A percentile compares a stretch with the other conserved stretches of the same genome.
These are phyloP conservation scores for Zaprionus davidi DNA, from an alignment of 1,140 invertebrate species.

Conservation along the genomic window DNA sequence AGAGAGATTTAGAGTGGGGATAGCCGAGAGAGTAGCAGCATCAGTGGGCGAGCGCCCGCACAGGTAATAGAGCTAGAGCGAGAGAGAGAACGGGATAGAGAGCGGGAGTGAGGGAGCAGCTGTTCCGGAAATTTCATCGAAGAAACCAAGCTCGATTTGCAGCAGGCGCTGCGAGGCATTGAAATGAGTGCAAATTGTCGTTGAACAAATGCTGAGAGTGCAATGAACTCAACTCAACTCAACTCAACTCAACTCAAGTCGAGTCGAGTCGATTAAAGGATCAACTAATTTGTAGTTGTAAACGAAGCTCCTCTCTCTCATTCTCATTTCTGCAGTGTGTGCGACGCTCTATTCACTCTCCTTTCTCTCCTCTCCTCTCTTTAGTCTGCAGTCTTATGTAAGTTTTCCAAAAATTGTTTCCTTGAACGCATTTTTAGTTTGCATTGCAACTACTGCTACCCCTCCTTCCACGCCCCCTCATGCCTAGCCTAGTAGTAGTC, in stretches of 20 bases:
- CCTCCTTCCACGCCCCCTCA: slow-evolving; percentile 12
- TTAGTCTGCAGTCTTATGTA: slow-evolving; percentile 26
- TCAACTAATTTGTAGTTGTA: background rate
- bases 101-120: background rate
- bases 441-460: slow-evolving; percentile 27
- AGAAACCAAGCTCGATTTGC: slow-evolving; percentile 22
- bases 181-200: slow-evolving; percentile 76
- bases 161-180: slow-evolving; percentile 55
- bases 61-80: slow-evolving; percentile 28
- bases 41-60: slow-evolving; percentile 2
- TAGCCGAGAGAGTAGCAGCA: slow-evolving; percentile 9
- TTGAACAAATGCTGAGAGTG: slow-evolving; percentile 36
- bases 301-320: too few species aligned
- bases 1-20: slow-evolving; percentile 37
- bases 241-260: slow-evolving; percentile 46
- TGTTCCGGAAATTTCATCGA: slow-evolving; percentile 3
- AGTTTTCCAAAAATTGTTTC: slow-evolving; percentile 66
- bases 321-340: too few species aligned
- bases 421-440: slow-evolving; percentile 71
- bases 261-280: background rate
- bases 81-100: background rate
- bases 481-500: slow-evolving; percentile 76
- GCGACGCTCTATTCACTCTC: too few species aligned
- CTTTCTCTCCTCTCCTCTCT: too few species aligned
- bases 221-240: slow-evolving; percentile 61